phyloP scores from a whole-genome alignment of 1,140 invertebrate genomes.

The Nasonia vitripennis region DNA sequence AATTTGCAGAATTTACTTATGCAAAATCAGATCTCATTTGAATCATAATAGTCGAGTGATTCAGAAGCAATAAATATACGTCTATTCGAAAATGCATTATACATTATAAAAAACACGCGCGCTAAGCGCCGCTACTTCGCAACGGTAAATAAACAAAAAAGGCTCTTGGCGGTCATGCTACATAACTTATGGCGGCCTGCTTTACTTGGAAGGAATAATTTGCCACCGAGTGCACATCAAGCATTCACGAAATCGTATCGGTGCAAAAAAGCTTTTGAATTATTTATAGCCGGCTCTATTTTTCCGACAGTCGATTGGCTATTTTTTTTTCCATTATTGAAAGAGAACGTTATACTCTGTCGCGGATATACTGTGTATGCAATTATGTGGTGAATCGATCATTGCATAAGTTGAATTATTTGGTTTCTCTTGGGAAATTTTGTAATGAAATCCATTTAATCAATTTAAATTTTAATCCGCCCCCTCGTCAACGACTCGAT shows the following conservation, averaged over 20 bases:
- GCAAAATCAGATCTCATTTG: too few relatives aligned
- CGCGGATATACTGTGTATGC: too few relatives aligned
- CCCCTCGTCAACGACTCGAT: too few relatives aligned
- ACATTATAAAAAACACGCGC: neutral
- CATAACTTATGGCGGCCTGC: neutral
- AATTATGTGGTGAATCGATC: too few relatives aligned
- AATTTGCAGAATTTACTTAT: too few relatives aligned
- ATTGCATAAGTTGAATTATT: too few relatives aligned
- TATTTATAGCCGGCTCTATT: neutral
- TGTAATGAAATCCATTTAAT: too few relatives aligned
- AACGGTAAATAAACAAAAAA: slow-evolving; percentile 1
- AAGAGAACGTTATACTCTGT: too few relatives aligned
- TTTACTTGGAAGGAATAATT: neutral
- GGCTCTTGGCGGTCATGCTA: neutral
- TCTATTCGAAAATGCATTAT: neutral
- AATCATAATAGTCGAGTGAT: neutral
- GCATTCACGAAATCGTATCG: neutral
- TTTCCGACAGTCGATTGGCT: neutral
- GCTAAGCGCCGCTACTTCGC: neutral
- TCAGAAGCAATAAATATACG: neutral
- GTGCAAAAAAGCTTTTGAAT: neutral
- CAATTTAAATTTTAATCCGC: too few relatives aligned
- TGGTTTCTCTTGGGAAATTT: too few relatives aligned
- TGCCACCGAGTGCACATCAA: neutral
- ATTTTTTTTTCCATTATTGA: neutral